Evolutionary conservation across 2,113 vertebrate species (phyloP), one percentile per base, ranked within the genome.

Genomic region (Bothrops jararaca): DNA sequence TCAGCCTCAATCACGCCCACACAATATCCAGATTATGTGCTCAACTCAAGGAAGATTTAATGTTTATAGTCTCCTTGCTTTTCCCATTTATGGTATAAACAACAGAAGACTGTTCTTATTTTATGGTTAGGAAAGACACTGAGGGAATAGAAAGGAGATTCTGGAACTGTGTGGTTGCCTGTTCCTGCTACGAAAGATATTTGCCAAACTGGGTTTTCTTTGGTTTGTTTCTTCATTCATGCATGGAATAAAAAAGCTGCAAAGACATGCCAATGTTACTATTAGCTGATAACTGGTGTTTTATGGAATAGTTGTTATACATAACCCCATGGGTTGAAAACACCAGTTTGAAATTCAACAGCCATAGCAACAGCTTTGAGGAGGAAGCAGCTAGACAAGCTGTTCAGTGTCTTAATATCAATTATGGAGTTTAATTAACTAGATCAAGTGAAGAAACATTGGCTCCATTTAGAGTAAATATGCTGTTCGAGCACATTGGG

Each of bases 351-450:
- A 93, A 96, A 96, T 94, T 93, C 93, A 95, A 95, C 95, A 94
- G 92, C 15, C 91, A 91, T n/a, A 54, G 39, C 92, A 94, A 96
- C 95, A 96, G 34, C 69, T 94, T 95, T 93, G 95, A 89, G 0
- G 0, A 90, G 94, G 93, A 96, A 95, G 92, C 90, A 95, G 96
- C 95, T 96, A 96, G 90, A 52, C 89, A 94, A 94, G 94, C 95
- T 96, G 96, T 95, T 96, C 95, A 93, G 91, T 89, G 95, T 95
- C 95, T 97, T 97, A 95, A 95, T 96, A 95, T 95, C 95, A 96
- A 96, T 96, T 96, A 96, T 94, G 90, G 57, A 94, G 93, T 93
- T 95, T 97, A 97, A 97, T 97, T 96, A 96, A 91, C 92, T 96
- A 95, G 94, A 97, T 97, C 93, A 95, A 96, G 95, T 45, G 88